These are phyloP conservation scores for Brachypterus glaber DNA, from an alignment of 2,888 invertebrate genomes.

Conservation along the genomic window DNA sequence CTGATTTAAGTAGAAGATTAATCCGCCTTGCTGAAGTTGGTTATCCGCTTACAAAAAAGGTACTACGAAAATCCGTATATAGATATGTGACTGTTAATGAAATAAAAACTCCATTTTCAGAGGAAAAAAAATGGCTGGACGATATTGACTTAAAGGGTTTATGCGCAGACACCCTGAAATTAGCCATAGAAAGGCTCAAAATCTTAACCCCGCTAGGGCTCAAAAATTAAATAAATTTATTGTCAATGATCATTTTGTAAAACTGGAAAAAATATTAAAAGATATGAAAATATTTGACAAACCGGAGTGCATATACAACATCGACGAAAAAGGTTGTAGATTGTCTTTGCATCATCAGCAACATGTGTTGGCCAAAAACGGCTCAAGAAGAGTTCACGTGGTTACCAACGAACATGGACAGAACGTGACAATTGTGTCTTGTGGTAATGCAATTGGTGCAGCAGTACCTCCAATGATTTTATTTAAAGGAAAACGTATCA, in stretches of 20 bases:
- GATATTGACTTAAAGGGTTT: background rate
- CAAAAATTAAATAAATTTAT: conserved; percentile 23
- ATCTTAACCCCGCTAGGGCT: conserved; percentile 24
- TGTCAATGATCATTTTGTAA: conserved; percentile 23
- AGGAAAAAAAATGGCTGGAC: background rate
- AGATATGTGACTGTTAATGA: background rate
- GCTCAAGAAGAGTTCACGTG: conserved; percentile 27
- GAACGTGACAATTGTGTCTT: conserved; percentile 30
- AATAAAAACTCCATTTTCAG: background rate
- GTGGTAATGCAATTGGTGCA: conserved; percentile 30
- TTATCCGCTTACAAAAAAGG: background rate
- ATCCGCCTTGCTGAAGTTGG: background rate
- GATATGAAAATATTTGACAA: conserved; percentile 12
- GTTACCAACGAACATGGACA: conserved; percentile 30
- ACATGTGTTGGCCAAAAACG: conserved; percentile 26
- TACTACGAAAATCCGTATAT: background rate
- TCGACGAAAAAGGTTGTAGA: conserved; percentile 27
- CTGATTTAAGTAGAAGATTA: background rate
- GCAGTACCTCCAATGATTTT: conserved; percentile 29
- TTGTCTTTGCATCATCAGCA: conserved; percentile 28
- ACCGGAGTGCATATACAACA: conserved; percentile 23
- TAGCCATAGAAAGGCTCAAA: conserved; percentile 19
- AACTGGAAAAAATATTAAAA: conserved; percentile 5
- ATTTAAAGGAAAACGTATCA: conserved; percentile 26
- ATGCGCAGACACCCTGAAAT: background rate